These are phyloP conservation scores for Eleutherodactylus coqui DNA, from an alignment of 2,797 vertebrate species.

Conservation along the genomic window DNA sequence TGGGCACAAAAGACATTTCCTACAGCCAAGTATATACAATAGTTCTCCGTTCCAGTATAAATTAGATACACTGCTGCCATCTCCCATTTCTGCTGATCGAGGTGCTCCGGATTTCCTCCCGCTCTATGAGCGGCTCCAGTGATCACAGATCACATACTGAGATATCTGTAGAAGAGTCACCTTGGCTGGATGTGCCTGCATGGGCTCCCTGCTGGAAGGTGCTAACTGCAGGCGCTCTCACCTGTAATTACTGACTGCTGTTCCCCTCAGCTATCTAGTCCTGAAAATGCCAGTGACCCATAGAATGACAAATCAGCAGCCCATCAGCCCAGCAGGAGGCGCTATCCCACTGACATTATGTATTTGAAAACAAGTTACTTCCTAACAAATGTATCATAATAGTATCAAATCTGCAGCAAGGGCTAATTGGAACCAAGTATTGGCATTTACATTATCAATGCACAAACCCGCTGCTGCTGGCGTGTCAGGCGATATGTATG, in stretches of 20 bases:
- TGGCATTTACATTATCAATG: background rate
- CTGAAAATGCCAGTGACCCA: background rate
- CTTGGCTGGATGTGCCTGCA: slow-evolving; percentile 20
- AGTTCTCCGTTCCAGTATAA: background rate
- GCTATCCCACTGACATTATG: background rate
- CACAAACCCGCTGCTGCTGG: background rate
- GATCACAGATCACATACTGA: slow-evolving; percentile 11
- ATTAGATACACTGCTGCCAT: background rate
- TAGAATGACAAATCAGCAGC: background rate
- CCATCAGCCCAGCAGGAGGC: background rate
- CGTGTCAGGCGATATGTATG: background rate
- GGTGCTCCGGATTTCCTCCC: background rate
- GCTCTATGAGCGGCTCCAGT: slow-evolving; percentile 11
- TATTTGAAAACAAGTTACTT: background rate
- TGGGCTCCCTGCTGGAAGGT: background rate
- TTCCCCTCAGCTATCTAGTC: background rate
- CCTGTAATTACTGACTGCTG: slow-evolving; percentile 2
- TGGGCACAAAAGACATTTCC: no score
- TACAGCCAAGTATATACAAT: no score
- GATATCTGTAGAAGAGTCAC: slow-evolving; percentile 12
- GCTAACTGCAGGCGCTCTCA: background rate
- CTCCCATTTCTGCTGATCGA: background rate
- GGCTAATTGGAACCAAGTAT: background rate
- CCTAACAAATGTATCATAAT: background rate
- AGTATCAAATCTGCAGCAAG: background rate